Percentiles rank a stretch among this genome's conserved stretches.
Conservation (phyloP, 2,113 vertebrate species). For the Chrysemys picta region DNA sequence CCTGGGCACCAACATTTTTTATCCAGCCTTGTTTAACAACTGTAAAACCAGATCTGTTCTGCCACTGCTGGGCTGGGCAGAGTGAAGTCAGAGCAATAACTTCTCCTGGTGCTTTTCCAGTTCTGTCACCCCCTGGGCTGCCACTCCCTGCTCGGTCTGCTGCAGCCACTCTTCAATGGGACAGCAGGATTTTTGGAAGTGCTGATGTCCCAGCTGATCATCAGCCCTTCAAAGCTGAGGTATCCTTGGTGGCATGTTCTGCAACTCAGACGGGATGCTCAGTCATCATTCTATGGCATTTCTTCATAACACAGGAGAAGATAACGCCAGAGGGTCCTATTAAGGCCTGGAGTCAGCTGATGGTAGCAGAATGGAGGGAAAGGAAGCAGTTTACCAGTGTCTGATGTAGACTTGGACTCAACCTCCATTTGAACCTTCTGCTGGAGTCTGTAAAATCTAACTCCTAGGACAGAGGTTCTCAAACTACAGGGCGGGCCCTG, state of each 20-base stretch:
- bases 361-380: neutral
- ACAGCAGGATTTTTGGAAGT: neutral
- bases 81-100: neutral
- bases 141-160: neutral
- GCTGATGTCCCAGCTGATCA: neutral
- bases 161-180: neutral
- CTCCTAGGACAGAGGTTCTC: too few species aligned
- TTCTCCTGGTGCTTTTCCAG: neutral
- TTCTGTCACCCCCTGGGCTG: neutral
- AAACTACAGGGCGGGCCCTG: too few species aligned
- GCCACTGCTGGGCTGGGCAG: neutral
- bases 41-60: neutral
- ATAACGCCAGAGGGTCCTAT: neutral
- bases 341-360: neutral
- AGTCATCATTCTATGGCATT: neutral
- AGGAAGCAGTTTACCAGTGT: neutral
- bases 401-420: neutral
- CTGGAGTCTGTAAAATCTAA: neutral
- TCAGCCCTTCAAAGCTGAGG: neutral
- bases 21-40: neutral
- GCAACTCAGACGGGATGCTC: neutral
- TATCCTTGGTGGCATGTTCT: fast-evolving
- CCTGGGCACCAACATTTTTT: neutral
- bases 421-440: neutral
- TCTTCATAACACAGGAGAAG: neutral